Evolutionary conservation across 2,113 vertebrate species (phyloP).

Genomic region (Osmerus mordax): DNA sequence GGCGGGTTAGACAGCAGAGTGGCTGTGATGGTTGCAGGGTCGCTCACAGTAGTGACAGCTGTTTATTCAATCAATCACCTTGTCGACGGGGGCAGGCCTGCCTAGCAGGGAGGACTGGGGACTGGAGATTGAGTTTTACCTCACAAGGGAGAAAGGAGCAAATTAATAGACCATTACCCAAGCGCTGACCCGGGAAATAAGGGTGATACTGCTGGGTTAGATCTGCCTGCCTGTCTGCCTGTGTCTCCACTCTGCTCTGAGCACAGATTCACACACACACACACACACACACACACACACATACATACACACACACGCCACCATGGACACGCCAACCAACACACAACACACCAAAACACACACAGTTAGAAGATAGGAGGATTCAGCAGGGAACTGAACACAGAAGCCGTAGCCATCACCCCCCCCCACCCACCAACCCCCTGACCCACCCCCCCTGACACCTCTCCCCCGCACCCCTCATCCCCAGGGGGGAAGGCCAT

Average conservation of each 20-base stretch:
- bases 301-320: background rate
- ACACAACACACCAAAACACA: background rate
- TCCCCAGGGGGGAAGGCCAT: slow-evolving; percentile 46
- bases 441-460: slow-evolving; percentile 12
- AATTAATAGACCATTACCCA: slow-evolving; percentile 99
- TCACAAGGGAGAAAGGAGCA: slow-evolving; percentile 92
- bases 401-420: slow-evolving; percentile 8
- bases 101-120: slow-evolving; percentile 57
- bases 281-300: too few species aligned
- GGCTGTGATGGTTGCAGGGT: slow-evolving; percentile 64
- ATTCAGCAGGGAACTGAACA: slow-evolving; percentile 17
- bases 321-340: background rate
- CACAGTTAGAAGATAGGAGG: background rate
- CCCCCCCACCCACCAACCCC: slow-evolving; percentile 8
- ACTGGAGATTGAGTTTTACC: slow-evolving; percentile 92
- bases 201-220: slow-evolving; percentile 76
- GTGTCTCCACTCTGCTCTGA: background rate
- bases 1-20: slow-evolving; percentile 33
- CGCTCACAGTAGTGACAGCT: slow-evolving; percentile 83
- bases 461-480: slow-evolving; percentile 11
- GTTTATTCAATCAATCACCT: slow-evolving; percentile 95
- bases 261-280: background rate
- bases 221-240: slow-evolving; percentile 50
- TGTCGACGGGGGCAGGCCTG: slow-evolving; percentile 74
- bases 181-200: slow-evolving; percentile 94